phyloP scores from a whole-genome alignment of 2,797 vertebrate genomes.

The Merluccius polli region DNA sequence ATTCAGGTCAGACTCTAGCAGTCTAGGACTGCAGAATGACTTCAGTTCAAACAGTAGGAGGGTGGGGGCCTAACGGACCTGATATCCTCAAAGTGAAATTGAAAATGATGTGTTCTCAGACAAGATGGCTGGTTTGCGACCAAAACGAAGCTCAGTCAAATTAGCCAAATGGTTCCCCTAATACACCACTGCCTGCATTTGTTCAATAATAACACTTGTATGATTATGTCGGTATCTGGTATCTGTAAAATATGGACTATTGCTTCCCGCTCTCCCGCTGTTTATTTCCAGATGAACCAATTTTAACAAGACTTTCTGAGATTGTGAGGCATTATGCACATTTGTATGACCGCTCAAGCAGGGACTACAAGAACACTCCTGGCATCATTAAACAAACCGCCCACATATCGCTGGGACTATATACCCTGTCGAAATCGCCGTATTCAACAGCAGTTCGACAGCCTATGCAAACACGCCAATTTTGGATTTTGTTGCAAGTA shows the following conservation, averaged over 20 bases:
- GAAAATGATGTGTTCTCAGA: neutral
- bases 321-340: too few relatives aligned
- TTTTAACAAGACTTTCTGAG: too few relatives aligned
- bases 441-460: neutral
- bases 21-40: constrained; percentile 49
- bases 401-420: neutral
- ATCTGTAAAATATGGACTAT: too few relatives aligned
- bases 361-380: too few relatives aligned
- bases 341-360: too few relatives aligned
- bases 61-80: neutral
- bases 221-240: too few relatives aligned
- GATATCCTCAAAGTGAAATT: neutral
- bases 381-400: too few relatives aligned
- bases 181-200: too few relatives aligned
- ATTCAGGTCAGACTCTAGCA: constrained; percentile 64
- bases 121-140: neutral
- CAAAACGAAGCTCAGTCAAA: neutral
- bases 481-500: neutral
- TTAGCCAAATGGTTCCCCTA: neutral
- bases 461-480: neutral
- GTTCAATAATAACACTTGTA: too few relatives aligned
- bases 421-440: neutral
- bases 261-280: neutral
- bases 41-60: constrained; percentile 59
- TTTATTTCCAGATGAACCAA: neutral